Percentiles rank a stretch among this genome's conserved stretches.
Conservation (phyloP, 2,797 vertebrate genomes). For the Carduelis carduelis region DNA sequence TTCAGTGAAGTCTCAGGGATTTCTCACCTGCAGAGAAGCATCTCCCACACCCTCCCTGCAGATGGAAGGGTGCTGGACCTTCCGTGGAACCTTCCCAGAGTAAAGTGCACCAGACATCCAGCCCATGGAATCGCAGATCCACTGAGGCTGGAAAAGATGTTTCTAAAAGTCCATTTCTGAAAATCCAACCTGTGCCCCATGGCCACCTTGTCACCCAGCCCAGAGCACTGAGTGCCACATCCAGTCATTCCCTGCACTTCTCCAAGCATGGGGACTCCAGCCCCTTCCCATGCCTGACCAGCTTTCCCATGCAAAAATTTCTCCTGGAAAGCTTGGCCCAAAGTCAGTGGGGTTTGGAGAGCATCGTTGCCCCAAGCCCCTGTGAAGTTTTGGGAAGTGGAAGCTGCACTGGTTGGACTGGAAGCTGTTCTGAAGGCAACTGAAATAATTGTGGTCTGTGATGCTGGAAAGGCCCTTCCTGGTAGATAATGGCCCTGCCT, state of each 20-base stretch:
- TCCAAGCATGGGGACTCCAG: not conserved
- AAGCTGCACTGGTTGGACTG: not conserved
- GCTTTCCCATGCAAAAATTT: not conserved
- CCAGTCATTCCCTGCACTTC: not conserved
- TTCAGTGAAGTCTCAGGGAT: accelerated
- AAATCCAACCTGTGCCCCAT: not conserved
- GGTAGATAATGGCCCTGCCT: not conserved
- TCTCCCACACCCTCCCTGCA: not conserved
- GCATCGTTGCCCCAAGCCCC: not conserved
- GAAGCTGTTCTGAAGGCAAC: not conserved
- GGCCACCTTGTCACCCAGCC: not conserved
- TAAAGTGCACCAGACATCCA: not conserved
- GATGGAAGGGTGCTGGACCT: not conserved
- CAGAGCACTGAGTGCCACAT: not conserved
- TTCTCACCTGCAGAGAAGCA: too few relatives aligned
- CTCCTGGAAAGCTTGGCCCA: not conserved
- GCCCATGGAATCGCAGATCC: not conserved
- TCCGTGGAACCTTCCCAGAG: not conserved
- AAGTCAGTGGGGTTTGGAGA: accelerated
- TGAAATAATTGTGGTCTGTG: not conserved
- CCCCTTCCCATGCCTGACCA: not conserved
- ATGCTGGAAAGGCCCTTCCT: not conserved
- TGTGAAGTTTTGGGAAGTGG: not conserved
- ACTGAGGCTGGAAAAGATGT: not conserved
- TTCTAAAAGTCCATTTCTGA: not conserved